Conservation (phyloP, 2,888 invertebrate species). For the Papilio protenor region DNA sequence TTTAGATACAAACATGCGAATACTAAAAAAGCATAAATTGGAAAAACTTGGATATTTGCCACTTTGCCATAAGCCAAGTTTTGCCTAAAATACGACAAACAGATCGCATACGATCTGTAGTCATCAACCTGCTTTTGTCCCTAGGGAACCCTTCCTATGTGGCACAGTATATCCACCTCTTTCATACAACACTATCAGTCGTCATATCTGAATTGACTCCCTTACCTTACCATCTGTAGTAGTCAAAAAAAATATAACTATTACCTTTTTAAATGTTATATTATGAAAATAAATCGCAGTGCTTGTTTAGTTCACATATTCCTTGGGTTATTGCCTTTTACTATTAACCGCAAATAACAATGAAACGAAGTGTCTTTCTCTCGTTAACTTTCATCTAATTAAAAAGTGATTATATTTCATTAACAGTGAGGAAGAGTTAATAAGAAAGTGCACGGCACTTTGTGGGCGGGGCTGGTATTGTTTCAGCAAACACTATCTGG, state of each 20-base stretch:
- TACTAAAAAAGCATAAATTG: too few species aligned
- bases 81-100: too few species aligned
- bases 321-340: background rate
- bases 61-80: background rate
- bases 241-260: too few species aligned
- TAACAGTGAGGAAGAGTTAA: background rate
- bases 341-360: background rate
- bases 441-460: constrained; percentile 6
- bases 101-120: too few species aligned
- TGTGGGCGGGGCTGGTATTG: constrained; percentile 15
- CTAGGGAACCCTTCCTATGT: too few species aligned
- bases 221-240: too few species aligned
- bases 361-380: background rate
- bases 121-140: too few species aligned
- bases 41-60: background rate
- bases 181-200: too few species aligned
- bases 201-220: too few species aligned
- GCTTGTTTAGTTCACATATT: too few species aligned
- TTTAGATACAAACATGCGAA: background rate
- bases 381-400: constrained; percentile 20
- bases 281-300: background rate
- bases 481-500: background rate
- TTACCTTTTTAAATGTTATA: too few species aligned
- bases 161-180: too few species aligned
- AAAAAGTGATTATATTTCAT: constrained; percentile 24